Evolutionary conservation across 2,113 vertebrate genomes (phyloP).

Genomic region (Pachycephala philippinensis): DNA sequence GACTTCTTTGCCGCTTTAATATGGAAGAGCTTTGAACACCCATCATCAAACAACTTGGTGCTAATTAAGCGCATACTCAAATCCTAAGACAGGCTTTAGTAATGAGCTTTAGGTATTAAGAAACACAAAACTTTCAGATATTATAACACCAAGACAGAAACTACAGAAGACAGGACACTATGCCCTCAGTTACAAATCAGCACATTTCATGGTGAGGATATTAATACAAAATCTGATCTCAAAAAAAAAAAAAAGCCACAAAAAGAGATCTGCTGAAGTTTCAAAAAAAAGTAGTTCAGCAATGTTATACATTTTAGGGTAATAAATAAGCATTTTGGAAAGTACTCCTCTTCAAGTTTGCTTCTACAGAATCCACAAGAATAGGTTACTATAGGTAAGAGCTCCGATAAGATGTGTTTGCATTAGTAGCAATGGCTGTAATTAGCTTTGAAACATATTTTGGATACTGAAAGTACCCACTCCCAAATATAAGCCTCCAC

Average conservation of each 20-base stretch:
- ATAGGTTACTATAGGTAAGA: background rate
- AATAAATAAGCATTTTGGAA: background rate
- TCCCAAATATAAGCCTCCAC: background rate
- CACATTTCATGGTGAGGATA: background rate
- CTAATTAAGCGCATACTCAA: background rate
- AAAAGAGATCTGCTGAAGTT: background rate
- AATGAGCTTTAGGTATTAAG: background rate
- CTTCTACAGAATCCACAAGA: background rate
- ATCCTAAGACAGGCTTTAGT: background rate
- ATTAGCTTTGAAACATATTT: background rate
- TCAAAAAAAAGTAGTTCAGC: background rate
- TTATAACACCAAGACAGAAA: background rate
- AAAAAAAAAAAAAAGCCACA: background rate
- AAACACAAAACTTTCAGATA: background rate
- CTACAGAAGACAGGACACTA: background rate
- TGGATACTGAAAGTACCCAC: background rate
- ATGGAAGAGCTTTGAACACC: background rate
- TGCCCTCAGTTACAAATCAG: background rate
- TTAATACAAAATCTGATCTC: background rate
- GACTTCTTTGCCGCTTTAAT: background rate
- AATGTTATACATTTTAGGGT: background rate
- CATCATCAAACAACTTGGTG: background rate
- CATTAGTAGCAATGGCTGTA: background rate
- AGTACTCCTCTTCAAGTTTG: background rate
- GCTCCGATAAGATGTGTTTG: background rate